Base-by-base conservation (phyloP, 2,888 invertebrate species). In the Phlogophora meticulosa region DNA sequence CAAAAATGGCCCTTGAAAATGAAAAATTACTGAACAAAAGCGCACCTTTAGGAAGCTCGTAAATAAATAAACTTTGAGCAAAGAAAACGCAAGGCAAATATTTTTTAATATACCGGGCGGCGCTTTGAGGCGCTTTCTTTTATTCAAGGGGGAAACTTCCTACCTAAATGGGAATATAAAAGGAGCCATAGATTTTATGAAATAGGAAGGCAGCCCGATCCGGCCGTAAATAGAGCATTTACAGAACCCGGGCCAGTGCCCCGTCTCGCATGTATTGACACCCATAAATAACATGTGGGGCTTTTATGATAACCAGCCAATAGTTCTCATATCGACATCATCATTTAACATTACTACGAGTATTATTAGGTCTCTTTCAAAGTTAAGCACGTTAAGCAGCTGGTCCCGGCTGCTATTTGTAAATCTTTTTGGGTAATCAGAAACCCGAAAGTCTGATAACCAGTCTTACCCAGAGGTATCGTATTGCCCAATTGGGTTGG, bases 31-130 rank as follows among this genome's bases (percentile, higher is more conserved):
- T 67, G 36, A 67, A 75, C 61, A 80, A 83, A 76, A 51, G 72
- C 64, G 59, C 56, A 72, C 68, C 59, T 70, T 68, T 69, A 74
- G 67, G 38, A 59, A 59, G 64, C 70, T 78, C 76, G 74, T 72
- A 82, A 80, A 80, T 81, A 81, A 82, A 84, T 80, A 80, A 82
- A 80, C 72, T 82, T 82, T 64, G 75, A 69, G 73, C 73, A 67
- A 81, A 80, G 81, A 80, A 84, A 85, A 81, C 81, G 83, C 84
- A 81, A 79, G 78, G 76, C 76, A 86, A 88, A 87, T 86, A 86
- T 88, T 90, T 88, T 88, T 90, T 89, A 90, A 90, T 90, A 89
- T 86, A 86, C 69, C 79, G 75, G 70, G 70, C 80, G 85, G 76
- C 78, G 84, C 86, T 87, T 87, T 86, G 85, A 86, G 86, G 76